phyloP scores from a whole-genome alignment of 2,888 invertebrate species.

The Galeruca laticollis region DNA sequence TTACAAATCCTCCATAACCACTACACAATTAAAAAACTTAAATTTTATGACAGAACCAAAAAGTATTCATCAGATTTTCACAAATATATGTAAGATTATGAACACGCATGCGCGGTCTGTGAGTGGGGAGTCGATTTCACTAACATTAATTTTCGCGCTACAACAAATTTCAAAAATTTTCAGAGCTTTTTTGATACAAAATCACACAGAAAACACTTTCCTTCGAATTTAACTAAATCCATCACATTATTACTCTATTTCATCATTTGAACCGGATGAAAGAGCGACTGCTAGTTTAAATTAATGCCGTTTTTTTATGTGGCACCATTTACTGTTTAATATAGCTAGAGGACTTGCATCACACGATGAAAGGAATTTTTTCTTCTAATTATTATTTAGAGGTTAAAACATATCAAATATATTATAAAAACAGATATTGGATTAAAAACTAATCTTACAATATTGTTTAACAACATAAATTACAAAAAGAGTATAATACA shows the following conservation, averaged over 20 bases:
- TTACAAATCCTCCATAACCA: conserved; percentile 39
- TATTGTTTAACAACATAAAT: neutral
- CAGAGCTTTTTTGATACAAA: conserved; percentile 23
- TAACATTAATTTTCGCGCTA: conserved; percentile 47
- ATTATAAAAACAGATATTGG: neutral
- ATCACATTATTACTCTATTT: neutral
- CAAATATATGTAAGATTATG: conserved; percentile 55
- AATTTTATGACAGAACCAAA: conserved; percentile 59
- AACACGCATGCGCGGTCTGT: conserved; percentile 53
- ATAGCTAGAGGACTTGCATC: conserved; percentile 23
- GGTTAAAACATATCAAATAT: neutral
- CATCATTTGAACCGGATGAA: neutral
- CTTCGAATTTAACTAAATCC: neutral
- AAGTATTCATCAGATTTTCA: conserved; percentile 53
- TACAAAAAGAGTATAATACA: neutral
- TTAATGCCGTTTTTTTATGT: conserved; percentile 1
- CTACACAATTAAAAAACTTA: conserved; percentile 53
- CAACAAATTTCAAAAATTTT: conserved; percentile 33
- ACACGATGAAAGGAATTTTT: conserved; percentile 16
- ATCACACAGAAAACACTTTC: neutral
- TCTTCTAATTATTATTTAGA: neutral
- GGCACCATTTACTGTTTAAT: conserved; percentile 13
- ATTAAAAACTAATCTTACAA: neutral
- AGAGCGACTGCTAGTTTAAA: neutral
- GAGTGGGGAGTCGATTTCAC: conserved; percentile 47